Conservation (phyloP, 1,140 invertebrate genomes). For the Pogonognathellus flavescens region DNA sequence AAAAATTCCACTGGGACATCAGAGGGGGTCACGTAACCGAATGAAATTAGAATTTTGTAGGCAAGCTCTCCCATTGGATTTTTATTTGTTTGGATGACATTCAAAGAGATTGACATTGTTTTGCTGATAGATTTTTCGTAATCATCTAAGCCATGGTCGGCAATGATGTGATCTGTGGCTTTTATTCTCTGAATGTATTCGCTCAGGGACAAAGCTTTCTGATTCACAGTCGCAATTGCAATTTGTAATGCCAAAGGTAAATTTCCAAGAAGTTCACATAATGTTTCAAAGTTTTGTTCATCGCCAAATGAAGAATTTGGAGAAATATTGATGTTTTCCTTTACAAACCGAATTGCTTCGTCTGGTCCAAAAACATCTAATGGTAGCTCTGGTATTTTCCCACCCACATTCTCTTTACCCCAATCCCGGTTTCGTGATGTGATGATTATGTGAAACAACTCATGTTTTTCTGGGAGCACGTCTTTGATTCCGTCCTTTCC, state of each 20-base stretch:
- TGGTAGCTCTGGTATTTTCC: not conserved
- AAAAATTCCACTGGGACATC: not conserved
- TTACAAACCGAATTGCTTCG: not conserved
- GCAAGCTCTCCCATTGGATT: not conserved
- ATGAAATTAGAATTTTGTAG: not conserved
- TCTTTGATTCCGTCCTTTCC: no score
- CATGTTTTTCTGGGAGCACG: not conserved
- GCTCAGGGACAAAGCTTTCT: not conserved
- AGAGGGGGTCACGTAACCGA: not conserved
- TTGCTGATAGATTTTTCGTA: not conserved
- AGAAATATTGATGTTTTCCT: not conserved
- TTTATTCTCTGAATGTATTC: constrained; percentile 2
- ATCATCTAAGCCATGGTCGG: not conserved
- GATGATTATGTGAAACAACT: not conserved
- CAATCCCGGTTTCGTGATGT: no score
- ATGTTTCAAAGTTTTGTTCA: not conserved
- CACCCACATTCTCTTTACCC: not conserved
- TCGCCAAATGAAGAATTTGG: no score
- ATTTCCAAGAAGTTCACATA: not conserved
- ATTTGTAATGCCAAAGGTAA: not conserved
- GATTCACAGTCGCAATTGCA: not conserved
- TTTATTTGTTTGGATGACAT: not conserved
- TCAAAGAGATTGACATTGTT: not conserved
- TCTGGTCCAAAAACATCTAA: not conserved
- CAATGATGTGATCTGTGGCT: not conserved